Evolutionary conservation across 2,888 invertebrate species (phyloP).

Genomic region (Lochmaea capreae): DNA sequence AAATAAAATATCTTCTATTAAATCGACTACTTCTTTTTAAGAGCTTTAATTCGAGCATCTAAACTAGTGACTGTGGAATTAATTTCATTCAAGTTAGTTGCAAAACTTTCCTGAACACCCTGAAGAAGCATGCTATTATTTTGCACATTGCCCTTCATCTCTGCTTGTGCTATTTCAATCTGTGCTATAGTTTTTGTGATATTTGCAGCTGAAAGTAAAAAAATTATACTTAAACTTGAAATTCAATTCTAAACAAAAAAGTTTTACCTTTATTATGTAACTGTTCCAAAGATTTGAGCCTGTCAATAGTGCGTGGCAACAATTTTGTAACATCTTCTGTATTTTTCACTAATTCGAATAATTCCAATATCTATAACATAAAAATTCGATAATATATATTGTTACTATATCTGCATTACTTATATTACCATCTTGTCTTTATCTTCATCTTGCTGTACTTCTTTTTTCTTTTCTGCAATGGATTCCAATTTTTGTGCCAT

Average conservation of each 20-base stretch:
- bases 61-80: constrained; percentile 80
- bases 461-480: constrained; percentile 70
- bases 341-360: constrained; percentile 89
- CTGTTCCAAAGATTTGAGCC: constrained; percentile 87
- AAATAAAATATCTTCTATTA: background rate
- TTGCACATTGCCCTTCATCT: constrained; percentile 78
- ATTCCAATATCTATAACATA: constrained; percentile 76
- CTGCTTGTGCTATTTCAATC: constrained; percentile 80
- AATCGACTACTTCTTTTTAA: constrained; percentile 66
- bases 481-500: constrained; percentile 83
- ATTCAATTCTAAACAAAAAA: background rate
- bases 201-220: constrained; percentile 78
- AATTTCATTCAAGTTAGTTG: constrained; percentile 81
- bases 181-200: constrained; percentile 87
- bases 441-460: constrained; percentile 70
- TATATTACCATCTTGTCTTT: constrained; percentile 66
- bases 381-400: constrained; percentile 8
- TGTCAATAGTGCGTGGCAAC: constrained; percentile 82
- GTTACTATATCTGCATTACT: background rate
- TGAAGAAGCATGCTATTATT: constrained; percentile 82
- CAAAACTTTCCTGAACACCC: constrained; percentile 85
- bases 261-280: constrained; percentile 91
- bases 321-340: constrained; percentile 85
- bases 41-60: constrained; percentile 77
- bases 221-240: constrained; percentile 8